phyloP scores from a whole-genome alignment of 2,113 vertebrate genomes.

The Vombatus ursinus region DNA sequence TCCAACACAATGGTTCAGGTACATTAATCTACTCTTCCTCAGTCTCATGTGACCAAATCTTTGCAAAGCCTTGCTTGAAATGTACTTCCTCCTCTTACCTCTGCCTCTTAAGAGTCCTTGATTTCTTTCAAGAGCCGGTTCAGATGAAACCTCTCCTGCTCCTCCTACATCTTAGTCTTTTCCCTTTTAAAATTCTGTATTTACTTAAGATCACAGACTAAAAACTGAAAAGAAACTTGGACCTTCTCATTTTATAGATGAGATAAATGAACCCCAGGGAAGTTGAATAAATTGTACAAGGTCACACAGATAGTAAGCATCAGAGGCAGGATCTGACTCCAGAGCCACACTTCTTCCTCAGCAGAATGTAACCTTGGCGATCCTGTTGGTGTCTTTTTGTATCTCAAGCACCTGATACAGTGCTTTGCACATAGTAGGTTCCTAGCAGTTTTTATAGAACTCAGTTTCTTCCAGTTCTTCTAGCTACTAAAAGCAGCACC shows the following conservation, averaged over 20 bases:
- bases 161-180: not conserved
- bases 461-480: not conserved
- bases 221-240: not conserved
- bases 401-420: not conserved
- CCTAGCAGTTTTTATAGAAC: not conserved
- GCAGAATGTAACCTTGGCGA: not conserved
- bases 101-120: not conserved
- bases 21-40: not conserved
- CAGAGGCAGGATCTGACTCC: not conserved
- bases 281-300: not conserved
- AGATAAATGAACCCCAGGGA: not conserved
- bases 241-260: not conserved
- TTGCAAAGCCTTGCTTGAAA: not conserved
- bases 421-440: not conserved
- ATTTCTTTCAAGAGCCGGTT: not conserved
- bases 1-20: not conserved
- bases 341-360: not conserved
- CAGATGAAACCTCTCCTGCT: not conserved
- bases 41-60: not conserved
- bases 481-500: not conserved
- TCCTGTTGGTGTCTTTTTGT: not conserved
- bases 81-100: not conserved
- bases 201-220: not conserved
- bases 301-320: not conserved
- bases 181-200: not conserved